These are phyloP conservation scores for Triops cancriformis DNA, from an alignment of 1,140 invertebrate species.

Conservation along the genomic window DNA sequence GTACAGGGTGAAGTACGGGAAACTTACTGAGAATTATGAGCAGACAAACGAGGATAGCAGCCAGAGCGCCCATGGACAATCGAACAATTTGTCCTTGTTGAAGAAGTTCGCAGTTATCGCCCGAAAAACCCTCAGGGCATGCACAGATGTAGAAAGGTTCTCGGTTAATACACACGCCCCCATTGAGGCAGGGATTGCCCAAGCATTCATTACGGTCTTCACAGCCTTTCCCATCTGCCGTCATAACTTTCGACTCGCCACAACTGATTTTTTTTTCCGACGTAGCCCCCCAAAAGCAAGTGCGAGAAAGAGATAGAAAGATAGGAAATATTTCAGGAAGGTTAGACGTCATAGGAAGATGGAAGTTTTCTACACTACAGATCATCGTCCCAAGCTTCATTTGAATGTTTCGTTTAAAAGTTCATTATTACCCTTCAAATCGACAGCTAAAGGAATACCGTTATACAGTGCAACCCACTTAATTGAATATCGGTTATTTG, in stretches of 20 bases:
- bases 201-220: constrained; percentile 90
- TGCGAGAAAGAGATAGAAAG: background rate
- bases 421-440: background rate
- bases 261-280: constrained; percentile 54
- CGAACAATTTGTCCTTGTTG: constrained; percentile 86
- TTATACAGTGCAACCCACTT: too few relatives aligned
- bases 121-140: constrained; percentile 84
- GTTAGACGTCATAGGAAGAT: background rate
- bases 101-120: constrained; percentile 84
- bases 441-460: constrained; percentile 24
- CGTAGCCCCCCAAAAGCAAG: background rate
- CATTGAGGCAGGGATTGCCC: constrained; percentile 82
- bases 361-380: background rate
- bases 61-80: constrained; percentile 84
- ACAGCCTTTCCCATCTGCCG: constrained; percentile 78
- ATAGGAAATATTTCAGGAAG: background rate
- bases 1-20: background rate
- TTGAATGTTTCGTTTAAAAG: background rate
- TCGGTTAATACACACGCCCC: constrained; percentile 77
- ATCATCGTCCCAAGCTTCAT: background rate
- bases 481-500: too few relatives aligned
- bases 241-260: constrained; percentile 78
- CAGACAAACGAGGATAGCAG: constrained; percentile 85
- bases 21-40: constrained; percentile 86
- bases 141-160: constrained; percentile 59